Conservation (phyloP, 2,888 invertebrate species). For the Globia sparganii region DNA sequence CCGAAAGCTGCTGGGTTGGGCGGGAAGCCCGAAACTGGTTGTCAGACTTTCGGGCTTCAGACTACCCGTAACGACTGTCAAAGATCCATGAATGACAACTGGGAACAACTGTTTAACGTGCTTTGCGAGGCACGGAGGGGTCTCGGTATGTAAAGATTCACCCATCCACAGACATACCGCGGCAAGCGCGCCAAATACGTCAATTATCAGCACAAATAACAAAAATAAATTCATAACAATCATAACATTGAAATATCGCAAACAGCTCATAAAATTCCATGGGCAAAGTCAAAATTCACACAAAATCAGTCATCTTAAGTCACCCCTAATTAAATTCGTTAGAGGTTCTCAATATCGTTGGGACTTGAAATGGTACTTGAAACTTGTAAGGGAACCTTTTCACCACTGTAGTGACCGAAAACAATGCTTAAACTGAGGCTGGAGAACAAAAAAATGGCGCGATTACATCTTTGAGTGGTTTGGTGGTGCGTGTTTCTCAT, state of each 20-base stretch:
- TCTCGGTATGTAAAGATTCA: too few relatives aligned
- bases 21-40: too few relatives aligned
- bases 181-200: too few relatives aligned
- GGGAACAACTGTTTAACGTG: too few relatives aligned
- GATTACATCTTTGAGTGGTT: conserved; percentile 88
- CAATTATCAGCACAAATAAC: neutral
- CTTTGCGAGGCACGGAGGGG: too few relatives aligned
- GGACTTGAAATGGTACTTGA: conserved; percentile 84
- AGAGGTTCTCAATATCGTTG: conserved; percentile 85
- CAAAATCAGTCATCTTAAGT: conserved; percentile 71
- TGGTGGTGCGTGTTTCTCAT: conserved; percentile 86
- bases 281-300: conserved; percentile 70
- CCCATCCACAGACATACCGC: too few relatives aligned
- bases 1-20: too few relatives aligned
- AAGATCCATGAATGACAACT: too few relatives aligned
- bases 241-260: neutral
- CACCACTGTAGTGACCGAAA: conserved; percentile 81
- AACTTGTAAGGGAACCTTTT: conserved; percentile 77
- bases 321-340: conserved; percentile 78
- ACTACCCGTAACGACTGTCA: too few relatives aligned
- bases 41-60: too few relatives aligned
- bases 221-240: neutral
- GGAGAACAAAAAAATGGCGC: conserved; percentile 88
- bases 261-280: conserved; percentile 34
- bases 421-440: conserved; percentile 81